Evolutionary conservation across 2,113 vertebrate species (phyloP), one percentile per base, ranked within the genome.

Genomic region (Micronisus gabar): DNA sequence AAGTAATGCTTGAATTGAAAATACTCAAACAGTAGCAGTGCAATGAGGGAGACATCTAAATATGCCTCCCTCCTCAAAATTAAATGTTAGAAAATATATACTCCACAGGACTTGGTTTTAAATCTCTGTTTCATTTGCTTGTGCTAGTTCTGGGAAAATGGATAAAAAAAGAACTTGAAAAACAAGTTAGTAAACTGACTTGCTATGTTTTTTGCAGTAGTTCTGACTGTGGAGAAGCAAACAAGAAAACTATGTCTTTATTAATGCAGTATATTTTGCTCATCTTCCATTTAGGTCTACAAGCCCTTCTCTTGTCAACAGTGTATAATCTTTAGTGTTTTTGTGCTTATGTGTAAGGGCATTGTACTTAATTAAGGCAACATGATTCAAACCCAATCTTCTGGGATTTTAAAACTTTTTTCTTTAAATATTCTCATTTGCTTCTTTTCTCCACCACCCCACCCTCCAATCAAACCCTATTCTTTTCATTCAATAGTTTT

Each of bases 391-490:
- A 48, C 11, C 1, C 1, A 32, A 1, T 34, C 19, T 67, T 74
- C 56, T 47, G 11, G 4, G 7, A 34, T 76, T 82, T 82, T 7
- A 61, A 71, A 74, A 25, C 10, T 17, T 45, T 63, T 81, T 81
- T 47, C 14, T 71, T 47, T 61, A n/a, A n/a, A 29, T 73, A 27
- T 61, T 65, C 4, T 82, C 13, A 27, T 32, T 36, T 27, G 3
- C 10, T 86, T 38, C 11, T 67, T 70, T 79, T 52, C 6, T 32
- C 29, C 19, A 10, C 45, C 5, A 1, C 2, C 4, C 2, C 13
- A 12, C 0, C 2, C 48, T 25, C 26, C 14, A 40, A 43, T 53
- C 10, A 15, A 14, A 15, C 15, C 6, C 3, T 16, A 0, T 65
- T 45, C 9, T 81, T 90, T 81, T 61, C 30, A 74, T 50, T 10